These are phyloP conservation scores for Melanostoma scalare DNA, from an alignment of 2,888 invertebrate genomes.

Conservation along the genomic window DNA sequence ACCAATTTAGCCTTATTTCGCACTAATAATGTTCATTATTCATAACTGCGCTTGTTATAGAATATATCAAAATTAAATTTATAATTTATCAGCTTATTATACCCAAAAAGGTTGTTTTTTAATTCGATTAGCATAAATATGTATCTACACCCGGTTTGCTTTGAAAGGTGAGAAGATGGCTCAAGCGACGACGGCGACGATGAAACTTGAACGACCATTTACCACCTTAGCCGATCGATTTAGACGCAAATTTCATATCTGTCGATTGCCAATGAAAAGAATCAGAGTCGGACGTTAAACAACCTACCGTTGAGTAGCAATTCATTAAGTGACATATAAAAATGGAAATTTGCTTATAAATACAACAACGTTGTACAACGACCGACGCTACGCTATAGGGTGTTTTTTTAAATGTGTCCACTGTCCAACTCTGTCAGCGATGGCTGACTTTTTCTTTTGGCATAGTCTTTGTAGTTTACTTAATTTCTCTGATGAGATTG, in stretches of 20 bases:
- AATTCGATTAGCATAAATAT: slow-evolving; percentile 60
- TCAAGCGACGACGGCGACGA: slow-evolving; percentile 19
- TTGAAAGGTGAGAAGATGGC: slow-evolving; percentile 28
- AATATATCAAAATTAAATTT: slow-evolving; percentile 2
- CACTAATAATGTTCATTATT: slow-evolving; percentile 39
- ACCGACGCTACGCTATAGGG: no score
- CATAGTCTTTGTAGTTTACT: neutral
- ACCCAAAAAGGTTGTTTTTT: slow-evolving; percentile 14
- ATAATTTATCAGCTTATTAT: slow-evolving; percentile 62
- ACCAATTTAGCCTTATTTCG: slow-evolving; percentile 27
- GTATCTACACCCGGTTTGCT: slow-evolving; percentile 49
- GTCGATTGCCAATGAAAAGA: slow-evolving; percentile 10
- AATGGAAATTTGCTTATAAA: slow-evolving; percentile 24
- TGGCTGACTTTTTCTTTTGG: neutral
- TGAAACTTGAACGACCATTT: slow-evolving; percentile 14
- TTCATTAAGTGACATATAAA: slow-evolving; percentile 43
- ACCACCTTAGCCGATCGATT: slow-evolving; percentile 37
- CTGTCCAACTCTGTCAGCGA: neutral
- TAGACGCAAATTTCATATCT: slow-evolving; percentile 44
- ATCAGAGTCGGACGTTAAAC: slow-evolving; percentile 1
- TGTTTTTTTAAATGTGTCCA: neutral
- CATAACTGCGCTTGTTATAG: slow-evolving; percentile 28
- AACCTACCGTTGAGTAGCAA: slow-evolving; percentile 44
- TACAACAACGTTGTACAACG: slow-evolving; percentile 4
- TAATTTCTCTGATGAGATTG: slow-evolving; percentile 15